These are phyloP conservation scores for Limanda limanda DNA, from an alignment of 2,113 vertebrate genomes.

Conservation along the genomic window DNA sequence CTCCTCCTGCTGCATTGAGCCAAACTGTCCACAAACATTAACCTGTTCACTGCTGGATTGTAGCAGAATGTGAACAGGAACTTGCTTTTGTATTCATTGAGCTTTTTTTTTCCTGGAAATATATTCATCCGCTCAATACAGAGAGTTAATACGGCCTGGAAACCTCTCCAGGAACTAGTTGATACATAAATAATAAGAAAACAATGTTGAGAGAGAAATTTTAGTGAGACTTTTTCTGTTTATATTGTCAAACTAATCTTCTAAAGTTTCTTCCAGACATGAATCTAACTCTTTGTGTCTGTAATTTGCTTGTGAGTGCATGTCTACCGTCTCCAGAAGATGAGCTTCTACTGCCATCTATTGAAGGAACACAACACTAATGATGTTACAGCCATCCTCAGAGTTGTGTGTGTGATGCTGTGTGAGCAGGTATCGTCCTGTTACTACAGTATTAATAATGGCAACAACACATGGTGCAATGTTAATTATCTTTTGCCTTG, in stretches of 20 bases:
- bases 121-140: background rate
- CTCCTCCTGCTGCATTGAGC: slow-evolving; percentile 10
- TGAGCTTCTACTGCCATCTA: slow-evolving; percentile 70
- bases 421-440: background rate
- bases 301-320: background rate
- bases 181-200: background rate
- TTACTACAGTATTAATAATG: background rate
- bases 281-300: slow-evolving; percentile 1
- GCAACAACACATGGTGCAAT: background rate
- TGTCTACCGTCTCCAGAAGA: background rate
- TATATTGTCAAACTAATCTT: slow-evolving; percentile 8
- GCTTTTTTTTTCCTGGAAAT: slow-evolving; percentile 10
- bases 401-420: slow-evolving; percentile 8
- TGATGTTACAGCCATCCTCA: background rate
- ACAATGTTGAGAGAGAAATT: background rate
- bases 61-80: slow-evolving; percentile 8
- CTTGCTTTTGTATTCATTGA: slow-evolving; percentile 26
- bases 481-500: background rate
- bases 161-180: background rate
- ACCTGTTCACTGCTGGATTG: slow-evolving; percentile 12
- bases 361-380: slow-evolving; percentile 18
- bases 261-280: slow-evolving; percentile 12
- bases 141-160: background rate
- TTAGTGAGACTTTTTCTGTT: background rate
- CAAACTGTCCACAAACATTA: background rate